Base-by-base conservation (phyloP, 2,888 invertebrate genomes). In the Synergus gifuensis region DNA sequence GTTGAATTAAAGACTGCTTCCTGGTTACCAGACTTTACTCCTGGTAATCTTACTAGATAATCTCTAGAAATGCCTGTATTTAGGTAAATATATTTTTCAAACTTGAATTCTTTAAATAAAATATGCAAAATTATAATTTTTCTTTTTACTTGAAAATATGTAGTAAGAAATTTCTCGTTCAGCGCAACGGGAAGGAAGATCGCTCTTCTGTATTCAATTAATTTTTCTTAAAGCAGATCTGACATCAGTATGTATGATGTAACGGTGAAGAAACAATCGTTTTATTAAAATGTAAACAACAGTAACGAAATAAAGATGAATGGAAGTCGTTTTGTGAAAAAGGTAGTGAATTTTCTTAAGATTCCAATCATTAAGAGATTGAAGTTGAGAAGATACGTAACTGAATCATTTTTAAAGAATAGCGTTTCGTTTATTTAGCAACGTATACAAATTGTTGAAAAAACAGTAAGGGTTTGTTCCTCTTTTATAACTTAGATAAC, bases 221-320 rank as follows among this genome's bases (percentile, higher is more conserved):
- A 49, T 18, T 67, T 73, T 66, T 66, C 54, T 22, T 12, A 67
- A 67, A n/a, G 12, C 18, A 16, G 49, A 54, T 36, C 40, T 54
- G 40, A 54, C 12, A 22, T 69, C 49, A 46, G n/a, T 12, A 4
- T 76, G 28, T 60, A 62, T 76, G 76, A 76, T 36, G 76, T 62
- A 44, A 40, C 60, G 58, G 36, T 40, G 58, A 77, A 73, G 80
- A 80, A 69, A 77, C n/a, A 81, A 87, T 86, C 66, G 76, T 85
- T 88, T 88, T 87, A 85, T 88, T 89, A 88, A 78, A 87, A 83
- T 87, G 87, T 89, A 89, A 87, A 86, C 85, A 87, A 86, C 85
- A 87, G 82, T 87, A 83, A 87, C 82, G 81, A 86, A 87, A 87
- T 87, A 87, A 87, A 89, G 84, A 85, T 83, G 83, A 85, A 87